These are phyloP conservation scores for Agriotes lineatus DNA, from an alignment of 2,888 invertebrate genomes.

Conservation along the genomic window DNA sequence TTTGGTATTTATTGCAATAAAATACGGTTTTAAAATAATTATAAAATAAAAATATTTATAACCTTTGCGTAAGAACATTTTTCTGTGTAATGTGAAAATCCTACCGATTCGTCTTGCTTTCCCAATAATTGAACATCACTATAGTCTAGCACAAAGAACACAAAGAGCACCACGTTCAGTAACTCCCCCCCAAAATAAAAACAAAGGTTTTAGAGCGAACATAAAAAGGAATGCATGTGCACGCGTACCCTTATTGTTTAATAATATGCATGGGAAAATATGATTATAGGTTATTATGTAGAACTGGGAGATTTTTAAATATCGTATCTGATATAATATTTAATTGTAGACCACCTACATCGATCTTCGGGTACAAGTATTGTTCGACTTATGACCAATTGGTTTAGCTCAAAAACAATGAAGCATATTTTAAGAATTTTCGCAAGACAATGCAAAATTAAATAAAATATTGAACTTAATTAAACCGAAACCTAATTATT, in stretches of 20 bases:
- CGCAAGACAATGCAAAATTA: constrained; percentile 38
- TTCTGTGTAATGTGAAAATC: no score
- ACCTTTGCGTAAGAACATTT: no score
- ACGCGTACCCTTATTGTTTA: constrained; percentile 60
- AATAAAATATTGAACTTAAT: constrained; percentile 28
- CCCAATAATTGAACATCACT: no score
- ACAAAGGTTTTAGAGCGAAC: not conserved
- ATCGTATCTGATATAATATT: constrained; percentile 62
- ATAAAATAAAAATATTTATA: no score
- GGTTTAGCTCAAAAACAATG: constrained; percentile 42
- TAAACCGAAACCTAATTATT: constrained; percentile 35
- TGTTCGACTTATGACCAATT: constrained; percentile 44
- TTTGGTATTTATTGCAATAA: no score
- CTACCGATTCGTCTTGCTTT: no score
- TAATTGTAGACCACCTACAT: constrained; percentile 62
- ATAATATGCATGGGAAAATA: constrained; percentile 62
- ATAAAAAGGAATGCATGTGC: constrained; percentile 30
- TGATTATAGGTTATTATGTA: constrained; percentile 45
- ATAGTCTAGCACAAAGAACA: no score
- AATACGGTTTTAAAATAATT: no score
- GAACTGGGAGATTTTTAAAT: constrained; percentile 56
- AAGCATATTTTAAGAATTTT: constrained; percentile 42
- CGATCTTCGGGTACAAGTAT: constrained; percentile 47
- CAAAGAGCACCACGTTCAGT: not conserved
- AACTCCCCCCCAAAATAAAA: not conserved